Evolutionary conservation across 2,113 vertebrate species (phyloP).

Genomic region (Malurus melanocephalus): DNA sequence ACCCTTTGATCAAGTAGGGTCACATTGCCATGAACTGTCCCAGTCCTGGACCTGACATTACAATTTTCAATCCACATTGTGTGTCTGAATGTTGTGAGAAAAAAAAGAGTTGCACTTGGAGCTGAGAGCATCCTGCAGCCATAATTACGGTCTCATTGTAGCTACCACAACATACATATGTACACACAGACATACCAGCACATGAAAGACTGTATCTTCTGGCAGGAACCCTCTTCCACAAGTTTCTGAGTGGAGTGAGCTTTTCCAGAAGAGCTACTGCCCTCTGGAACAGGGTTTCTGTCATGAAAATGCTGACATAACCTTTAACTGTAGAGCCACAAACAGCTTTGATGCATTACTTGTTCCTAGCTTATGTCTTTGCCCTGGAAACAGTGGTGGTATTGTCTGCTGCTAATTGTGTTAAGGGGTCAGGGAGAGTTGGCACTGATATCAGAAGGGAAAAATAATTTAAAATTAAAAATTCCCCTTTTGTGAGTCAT

Average conservation of each 20-base stretch:
- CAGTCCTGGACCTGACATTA: background rate
- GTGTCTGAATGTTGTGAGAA: background rate
- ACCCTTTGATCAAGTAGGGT: background rate
- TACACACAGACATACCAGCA: background rate
- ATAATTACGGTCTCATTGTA: background rate
- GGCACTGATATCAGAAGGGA: constrained; percentile 62
- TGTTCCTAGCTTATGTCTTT: constrained; percentile 29
- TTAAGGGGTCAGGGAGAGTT: constrained; percentile 36
- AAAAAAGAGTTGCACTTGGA: background rate
- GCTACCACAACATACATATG: background rate
- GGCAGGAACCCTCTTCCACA: background rate
- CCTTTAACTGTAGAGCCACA: constrained; percentile 34
- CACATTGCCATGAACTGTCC: background rate
- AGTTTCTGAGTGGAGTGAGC: constrained; percentile 33
- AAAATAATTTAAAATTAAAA: constrained; percentile 66
- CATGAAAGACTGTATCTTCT: background rate
- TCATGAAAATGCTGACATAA: constrained; percentile 70
- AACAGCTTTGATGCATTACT: constrained; percentile 56
- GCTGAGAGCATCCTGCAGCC: background rate
- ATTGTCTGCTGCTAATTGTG: constrained; percentile 62
- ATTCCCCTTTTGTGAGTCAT: constrained; percentile 50
- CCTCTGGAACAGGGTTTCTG: constrained; percentile 55
- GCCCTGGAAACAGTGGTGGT: constrained; percentile 58
- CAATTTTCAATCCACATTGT: background rate
- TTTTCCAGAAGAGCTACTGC: constrained; percentile 61